Base-by-base conservation (phyloP, 2,113 vertebrate genomes). In the Cyprinodon tularosa region DNA sequence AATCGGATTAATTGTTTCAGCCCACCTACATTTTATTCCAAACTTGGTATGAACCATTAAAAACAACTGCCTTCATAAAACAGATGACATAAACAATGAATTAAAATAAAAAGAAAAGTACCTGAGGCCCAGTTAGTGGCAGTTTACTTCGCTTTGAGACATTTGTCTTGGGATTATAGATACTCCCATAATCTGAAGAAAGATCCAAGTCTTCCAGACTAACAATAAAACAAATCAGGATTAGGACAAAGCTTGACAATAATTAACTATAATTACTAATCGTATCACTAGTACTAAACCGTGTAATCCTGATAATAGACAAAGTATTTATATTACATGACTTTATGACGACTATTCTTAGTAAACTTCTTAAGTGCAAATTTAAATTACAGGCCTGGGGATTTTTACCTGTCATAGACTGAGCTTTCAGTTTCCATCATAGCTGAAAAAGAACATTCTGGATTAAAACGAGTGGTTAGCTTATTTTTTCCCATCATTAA, bases 151-250 rank as follows among this genome's bases (percentile, higher is more conserved):
- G 81, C 71, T 93, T 94, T 61, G 84, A 83, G 61, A 59, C 20
- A 69, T 29, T 87, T 4, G 90, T 20, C 3, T 64, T 80, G 3
- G 89, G 74, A 80, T 95, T 93, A 81, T 94, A 95, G 81, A 96
- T 94, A 73, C 94, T 95, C 50, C 77, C 92, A n/a, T 87, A 87
- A 67, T 91, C 92, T 7, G 90, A 85, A 9, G 74, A 3, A 40
- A 82, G 69, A 12, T 91, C 88, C 11, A 79, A 45, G 20, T 91
- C 91, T 12, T 82, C 84, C 5, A 77, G 72, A 85, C 93, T 91
- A 65, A 74, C 12, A 80, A 47, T 3, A 15, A 65, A 72, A 53
- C 29, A 79, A 12, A 63, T 69, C 0, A 0, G 0, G 71, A 62
- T 74, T 14, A 69, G 36, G 11, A 60, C 1, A 57, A 59, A 66